phyloP scores from a whole-genome alignment of 2,888 invertebrate genomes.

The Ganaspis brasiliensis region DNA sequence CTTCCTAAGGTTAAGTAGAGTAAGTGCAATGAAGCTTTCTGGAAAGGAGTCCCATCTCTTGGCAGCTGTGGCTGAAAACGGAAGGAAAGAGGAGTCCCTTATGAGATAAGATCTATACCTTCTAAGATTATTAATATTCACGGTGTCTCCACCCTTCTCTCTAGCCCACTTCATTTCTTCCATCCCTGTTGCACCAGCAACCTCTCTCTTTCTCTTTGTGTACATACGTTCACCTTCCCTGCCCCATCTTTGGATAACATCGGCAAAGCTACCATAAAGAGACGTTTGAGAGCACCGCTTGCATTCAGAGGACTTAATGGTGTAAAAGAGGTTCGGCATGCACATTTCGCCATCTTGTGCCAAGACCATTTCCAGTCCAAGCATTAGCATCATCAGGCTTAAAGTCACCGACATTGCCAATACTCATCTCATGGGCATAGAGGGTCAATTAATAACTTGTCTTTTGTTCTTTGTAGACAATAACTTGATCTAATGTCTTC shows the following conservation, averaged over 20 bases:
- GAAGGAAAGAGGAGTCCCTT: slow-evolving; percentile 68
- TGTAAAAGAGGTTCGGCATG: slow-evolving; percentile 49
- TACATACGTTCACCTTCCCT: slow-evolving; percentile 57
- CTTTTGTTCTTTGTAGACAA: slow-evolving; percentile 6
- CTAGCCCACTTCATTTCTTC: slow-evolving; percentile 54
- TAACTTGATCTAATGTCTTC: too few species aligned
- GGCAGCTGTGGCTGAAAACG: slow-evolving; percentile 54
- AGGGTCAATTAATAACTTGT: slow-evolving; percentile 48
- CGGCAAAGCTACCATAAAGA: slow-evolving; percentile 66
- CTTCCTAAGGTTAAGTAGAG: slow-evolving; percentile 23
- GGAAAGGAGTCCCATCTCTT: slow-evolving; percentile 47
- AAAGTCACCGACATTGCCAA: slow-evolving; percentile 44
- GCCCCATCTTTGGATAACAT: slow-evolving; percentile 67
- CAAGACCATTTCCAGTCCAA: slow-evolving; percentile 22
- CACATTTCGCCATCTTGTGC: slow-evolving; percentile 51
- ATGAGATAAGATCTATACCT: slow-evolving; percentile 75
- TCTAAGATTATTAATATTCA: slow-evolving; percentile 76
- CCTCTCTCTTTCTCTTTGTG: slow-evolving; percentile 48
- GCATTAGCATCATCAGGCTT: slow-evolving; percentile 54
- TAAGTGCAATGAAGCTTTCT: slow-evolving; percentile 40
- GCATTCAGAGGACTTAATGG: slow-evolving; percentile 61
- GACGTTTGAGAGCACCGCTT: slow-evolving; percentile 52
- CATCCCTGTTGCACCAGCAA: slow-evolving; percentile 58
- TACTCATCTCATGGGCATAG: slow-evolving; percentile 44
- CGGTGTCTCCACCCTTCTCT: slow-evolving; percentile 62